phyloP scores from a whole-genome alignment of 2,797 vertebrate species.

The Rhinoraja longicauda region DNA sequence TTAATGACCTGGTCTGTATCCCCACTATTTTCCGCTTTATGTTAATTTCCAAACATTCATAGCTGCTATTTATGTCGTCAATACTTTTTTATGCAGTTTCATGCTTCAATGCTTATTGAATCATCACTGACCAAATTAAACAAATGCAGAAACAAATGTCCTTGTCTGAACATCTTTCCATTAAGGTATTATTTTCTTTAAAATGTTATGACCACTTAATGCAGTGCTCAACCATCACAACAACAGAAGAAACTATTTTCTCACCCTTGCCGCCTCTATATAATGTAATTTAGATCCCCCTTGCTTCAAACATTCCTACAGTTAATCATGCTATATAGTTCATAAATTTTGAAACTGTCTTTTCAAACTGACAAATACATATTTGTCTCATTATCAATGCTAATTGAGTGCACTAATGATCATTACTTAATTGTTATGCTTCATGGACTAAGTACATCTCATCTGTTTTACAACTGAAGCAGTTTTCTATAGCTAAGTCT shows the following conservation, averaged over 20 bases:
- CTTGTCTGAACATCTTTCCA: neutral
- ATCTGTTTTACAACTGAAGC: neutral
- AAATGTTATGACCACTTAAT: neutral
- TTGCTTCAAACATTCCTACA: neutral
- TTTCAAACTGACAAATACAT: constrained; percentile 23
- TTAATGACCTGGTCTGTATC: neutral
- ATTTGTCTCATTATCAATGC: neutral
- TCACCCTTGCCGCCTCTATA: neutral
- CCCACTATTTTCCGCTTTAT: neutral
- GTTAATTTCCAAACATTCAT: neutral
- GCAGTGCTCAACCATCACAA: neutral
- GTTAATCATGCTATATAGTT: neutral
- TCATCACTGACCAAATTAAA: neutral
- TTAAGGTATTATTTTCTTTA: neutral
- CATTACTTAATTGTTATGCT: neutral
- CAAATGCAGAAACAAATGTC: neutral
- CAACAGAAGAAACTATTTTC: neutral
- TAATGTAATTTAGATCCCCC: neutral
- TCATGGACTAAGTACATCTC: neutral
- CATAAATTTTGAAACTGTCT: neutral
- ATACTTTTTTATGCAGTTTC: neutral
- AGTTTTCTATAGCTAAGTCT: neutral
- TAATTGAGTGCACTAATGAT: neutral
- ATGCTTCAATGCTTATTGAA: neutral
- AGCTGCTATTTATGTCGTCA: neutral